Conservation (phyloP, 2,888 invertebrate species). For the Minunthozetes semirufus region DNA sequence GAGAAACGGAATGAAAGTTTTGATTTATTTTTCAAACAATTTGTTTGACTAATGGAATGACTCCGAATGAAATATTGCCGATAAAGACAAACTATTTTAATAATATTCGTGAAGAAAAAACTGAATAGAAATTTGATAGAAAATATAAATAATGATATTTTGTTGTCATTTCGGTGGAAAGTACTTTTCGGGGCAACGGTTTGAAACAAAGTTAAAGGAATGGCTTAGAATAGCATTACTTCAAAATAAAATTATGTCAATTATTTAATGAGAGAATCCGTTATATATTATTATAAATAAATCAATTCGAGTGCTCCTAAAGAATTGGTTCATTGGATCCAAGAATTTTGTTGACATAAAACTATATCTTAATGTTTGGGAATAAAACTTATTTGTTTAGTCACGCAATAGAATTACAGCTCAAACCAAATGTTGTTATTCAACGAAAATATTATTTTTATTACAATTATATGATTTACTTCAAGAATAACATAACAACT, state of each 20-base stretch:
- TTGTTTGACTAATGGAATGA: too few relatives aligned
- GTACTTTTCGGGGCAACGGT: too few relatives aligned
- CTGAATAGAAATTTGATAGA: too few relatives aligned
- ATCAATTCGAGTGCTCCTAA: background rate
- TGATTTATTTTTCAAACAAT: too few relatives aligned
- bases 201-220: too few relatives aligned
- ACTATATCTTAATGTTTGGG: slow-evolving; percentile 16
- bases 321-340: background rate
- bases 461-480: slow-evolving; percentile 2
- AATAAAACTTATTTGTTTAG: slow-evolving; percentile 30
- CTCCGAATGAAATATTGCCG: too few relatives aligned
- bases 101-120: too few relatives aligned
- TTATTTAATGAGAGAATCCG: background rate
- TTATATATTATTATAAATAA: background rate
- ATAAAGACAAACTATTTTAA: too few relatives aligned
- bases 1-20: background rate
- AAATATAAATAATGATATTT: too few relatives aligned
- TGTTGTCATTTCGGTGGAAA: too few relatives aligned
- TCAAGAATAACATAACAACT: background rate
- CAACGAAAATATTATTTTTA: slow-evolving; percentile 15
- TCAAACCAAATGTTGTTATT: background rate
- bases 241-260: too few relatives aligned
- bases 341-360: slow-evolving; percentile 12
- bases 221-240: too few relatives aligned
- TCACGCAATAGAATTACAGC: slow-evolving; percentile 13